phyloP scores from a whole-genome alignment of 2,113 vertebrate species.

The Indicator maculatus region DNA sequence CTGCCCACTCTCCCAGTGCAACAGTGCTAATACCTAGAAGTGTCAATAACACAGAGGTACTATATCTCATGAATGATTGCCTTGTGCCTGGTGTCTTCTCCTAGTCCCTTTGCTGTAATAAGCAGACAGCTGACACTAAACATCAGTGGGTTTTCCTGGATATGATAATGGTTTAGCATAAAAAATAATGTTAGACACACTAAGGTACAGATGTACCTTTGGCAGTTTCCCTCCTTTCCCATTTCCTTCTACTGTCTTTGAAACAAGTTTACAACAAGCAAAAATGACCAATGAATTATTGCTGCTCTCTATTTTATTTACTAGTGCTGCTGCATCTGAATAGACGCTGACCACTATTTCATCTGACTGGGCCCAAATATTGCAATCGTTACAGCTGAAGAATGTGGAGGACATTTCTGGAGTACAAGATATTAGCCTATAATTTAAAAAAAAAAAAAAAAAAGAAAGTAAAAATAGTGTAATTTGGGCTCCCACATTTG shows the following conservation, averaged over 20 bases:
- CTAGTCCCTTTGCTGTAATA: neutral
- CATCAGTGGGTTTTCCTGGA: neutral
- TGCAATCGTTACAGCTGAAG: neutral
- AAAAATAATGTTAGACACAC: slow-evolving; percentile 21
- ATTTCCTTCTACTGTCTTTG: slow-evolving; percentile 29
- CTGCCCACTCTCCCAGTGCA: neutral
- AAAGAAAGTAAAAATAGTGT: neutral
- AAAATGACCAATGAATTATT: neutral
- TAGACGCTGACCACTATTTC: neutral
- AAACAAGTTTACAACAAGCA: slow-evolving; percentile 1
- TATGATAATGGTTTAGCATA: slow-evolving; percentile 3
- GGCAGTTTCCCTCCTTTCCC: neutral
- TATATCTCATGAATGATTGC: neutral
- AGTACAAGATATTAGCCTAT: neutral
- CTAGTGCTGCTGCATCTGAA: neutral
- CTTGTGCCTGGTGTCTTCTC: neutral
- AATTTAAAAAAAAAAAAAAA: neutral
- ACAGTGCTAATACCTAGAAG: neutral
- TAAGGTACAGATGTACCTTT: slow-evolving; percentile 25
- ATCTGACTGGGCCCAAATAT: neutral
- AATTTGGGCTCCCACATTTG: neutral
- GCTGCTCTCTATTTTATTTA: neutral
- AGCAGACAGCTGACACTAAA: slow-evolving; percentile 20
- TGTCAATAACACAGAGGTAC: neutral
- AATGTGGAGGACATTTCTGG: neutral